Percentiles rank a stretch among this genome's conserved stretches.
Conservation (phyloP, 2,113 vertebrate genomes). For the Neolamprologus tretocephalus region DNA sequence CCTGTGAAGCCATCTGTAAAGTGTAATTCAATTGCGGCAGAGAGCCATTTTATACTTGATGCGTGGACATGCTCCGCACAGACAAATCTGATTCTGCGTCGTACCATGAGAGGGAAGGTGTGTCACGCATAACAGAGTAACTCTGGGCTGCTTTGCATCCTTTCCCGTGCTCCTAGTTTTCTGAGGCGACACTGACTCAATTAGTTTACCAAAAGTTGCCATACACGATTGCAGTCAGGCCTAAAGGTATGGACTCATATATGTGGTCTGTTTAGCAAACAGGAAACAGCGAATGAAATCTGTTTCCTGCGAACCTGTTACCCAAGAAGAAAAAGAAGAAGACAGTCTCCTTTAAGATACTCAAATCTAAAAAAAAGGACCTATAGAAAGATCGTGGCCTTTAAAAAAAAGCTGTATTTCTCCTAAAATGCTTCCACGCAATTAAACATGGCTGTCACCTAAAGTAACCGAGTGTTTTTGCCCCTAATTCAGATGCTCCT, state of each 20-base stretch:
- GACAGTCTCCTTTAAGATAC: neutral
- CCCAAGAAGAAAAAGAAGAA: conserved; percentile 21
- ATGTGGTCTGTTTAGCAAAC: neutral
- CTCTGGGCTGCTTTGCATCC: neutral
- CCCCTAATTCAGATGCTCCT: neutral
- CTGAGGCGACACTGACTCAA: neutral
- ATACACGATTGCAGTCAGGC: neutral
- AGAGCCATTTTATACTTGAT: conserved; percentile 30
- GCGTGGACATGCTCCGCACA: neutral
- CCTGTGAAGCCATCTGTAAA: conserved; percentile 21
- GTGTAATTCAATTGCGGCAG: conserved; percentile 13
- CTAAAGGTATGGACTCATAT: neutral
- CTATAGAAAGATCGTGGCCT: neutral
- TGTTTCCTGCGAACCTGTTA: conserved; percentile 45
- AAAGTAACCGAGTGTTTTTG: neutral
- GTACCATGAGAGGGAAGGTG: neutral
- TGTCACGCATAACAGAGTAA: neutral
- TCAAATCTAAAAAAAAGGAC: neutral
- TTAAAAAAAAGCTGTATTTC: neutral
- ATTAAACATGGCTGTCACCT: neutral
- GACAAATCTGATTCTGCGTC: neutral
- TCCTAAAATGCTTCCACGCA: neutral
- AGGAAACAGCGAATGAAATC: conserved; percentile 21
- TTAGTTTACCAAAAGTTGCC: neutral
- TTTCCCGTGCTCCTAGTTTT: neutral